Base-by-base conservation (phyloP, 1,140 invertebrate species). In the Chlorops oryzae region DNA sequence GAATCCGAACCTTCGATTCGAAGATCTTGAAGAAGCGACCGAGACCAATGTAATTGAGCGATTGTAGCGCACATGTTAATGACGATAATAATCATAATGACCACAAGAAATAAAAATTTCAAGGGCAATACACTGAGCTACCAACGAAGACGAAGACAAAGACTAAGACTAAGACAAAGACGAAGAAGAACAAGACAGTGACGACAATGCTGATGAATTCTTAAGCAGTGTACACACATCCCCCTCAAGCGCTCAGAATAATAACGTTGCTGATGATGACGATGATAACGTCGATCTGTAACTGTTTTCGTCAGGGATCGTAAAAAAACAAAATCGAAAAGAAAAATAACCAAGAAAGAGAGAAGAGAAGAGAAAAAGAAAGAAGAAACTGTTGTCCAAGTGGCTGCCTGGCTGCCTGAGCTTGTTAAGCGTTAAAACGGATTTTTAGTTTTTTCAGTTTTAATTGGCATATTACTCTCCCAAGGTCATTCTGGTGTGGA, bases 321-420 rank as follows among this genome's bases (percentile, higher is more conserved):
- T 37, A 47, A 47, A 20, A 32, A 47, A 39, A 34, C 35, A 47
- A 9, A 32, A 32, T n/a, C n/a, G n/a, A n/a, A 32, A 32, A 38
- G 9, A 39, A 21, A 47, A 25, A 10, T 18, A 39, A 47, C 17
- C 21, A 38, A 38, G 7, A 42, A 15, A 15, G 24, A 42, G 39
- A 13, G n/a, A n/a, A n/a, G n/a, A n/a, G n/a, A n/a, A n/a, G n/a
- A n/a, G n/a, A n/a, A n/a, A n/a, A n/a, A n/a, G n/a, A n/a, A n/a
- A n/a, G n/a, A n/a, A n/a, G n/a, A n/a, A n/a, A n/a, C n/a, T n/a
- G n/a, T n/a, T n/a, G n/a, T n/a, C n/a, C n/a, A n/a, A n/a, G n/a
- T n/a, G n/a, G n/a, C n/a, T n/a, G n/a, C n/a, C n/a, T n/a, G n/a
- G n/a, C n/a, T n/a, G n/a, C n/a, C n/a, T n/a, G n/a, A n/a, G n/a